Percentiles rank a stretch among this genome's conserved stretches.
phyloP scores from a whole-genome alignment of 2,113 vertebrate species.

The Numida meleagris region DNA sequence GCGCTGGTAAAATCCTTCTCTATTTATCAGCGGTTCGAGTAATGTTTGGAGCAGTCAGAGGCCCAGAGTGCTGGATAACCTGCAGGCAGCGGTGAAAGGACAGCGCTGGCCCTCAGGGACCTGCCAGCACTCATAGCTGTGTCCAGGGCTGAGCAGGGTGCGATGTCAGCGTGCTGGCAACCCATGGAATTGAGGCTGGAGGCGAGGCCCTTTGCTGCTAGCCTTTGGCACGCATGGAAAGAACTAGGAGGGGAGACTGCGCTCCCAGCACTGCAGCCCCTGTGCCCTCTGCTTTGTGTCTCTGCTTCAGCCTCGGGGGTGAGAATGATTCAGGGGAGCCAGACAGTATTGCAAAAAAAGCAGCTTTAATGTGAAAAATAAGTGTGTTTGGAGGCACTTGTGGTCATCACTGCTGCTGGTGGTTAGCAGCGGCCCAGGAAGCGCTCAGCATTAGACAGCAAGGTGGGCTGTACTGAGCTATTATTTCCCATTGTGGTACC shows the following conservation, averaged over 20 bases:
- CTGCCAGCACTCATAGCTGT: neutral
- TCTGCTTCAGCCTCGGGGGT: neutral
- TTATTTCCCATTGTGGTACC: fast-evolving
- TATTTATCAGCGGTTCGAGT: neutral
- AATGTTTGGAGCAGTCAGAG: neutral
- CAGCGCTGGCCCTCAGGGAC: neutral
- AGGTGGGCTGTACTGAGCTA: neutral
- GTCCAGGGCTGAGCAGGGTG: neutral
- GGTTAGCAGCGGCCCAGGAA: neutral
- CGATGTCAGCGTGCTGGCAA: neutral
- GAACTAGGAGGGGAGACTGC: neutral
- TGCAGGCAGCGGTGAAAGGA: neutral
- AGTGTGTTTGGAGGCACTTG: neutral
- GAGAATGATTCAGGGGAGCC: neutral
- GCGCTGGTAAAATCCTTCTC: neutral
- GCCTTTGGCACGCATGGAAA: fast-evolving
- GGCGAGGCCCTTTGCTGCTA: fast-evolving
- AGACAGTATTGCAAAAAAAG: neutral
- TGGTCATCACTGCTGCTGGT: fast-evolving
- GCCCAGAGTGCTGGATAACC: neutral
- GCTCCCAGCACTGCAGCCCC: neutral
- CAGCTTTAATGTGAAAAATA: neutral
- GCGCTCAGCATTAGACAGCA: neutral
- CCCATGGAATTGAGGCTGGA: neutral
- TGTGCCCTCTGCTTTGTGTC: too few relatives aligned